A percentile compares a stretch with the other conserved stretches of the same genome.
Evolutionary conservation across 1,140 invertebrate genomes (phyloP).

Genomic region (Himalopsyche phryganea): DNA sequence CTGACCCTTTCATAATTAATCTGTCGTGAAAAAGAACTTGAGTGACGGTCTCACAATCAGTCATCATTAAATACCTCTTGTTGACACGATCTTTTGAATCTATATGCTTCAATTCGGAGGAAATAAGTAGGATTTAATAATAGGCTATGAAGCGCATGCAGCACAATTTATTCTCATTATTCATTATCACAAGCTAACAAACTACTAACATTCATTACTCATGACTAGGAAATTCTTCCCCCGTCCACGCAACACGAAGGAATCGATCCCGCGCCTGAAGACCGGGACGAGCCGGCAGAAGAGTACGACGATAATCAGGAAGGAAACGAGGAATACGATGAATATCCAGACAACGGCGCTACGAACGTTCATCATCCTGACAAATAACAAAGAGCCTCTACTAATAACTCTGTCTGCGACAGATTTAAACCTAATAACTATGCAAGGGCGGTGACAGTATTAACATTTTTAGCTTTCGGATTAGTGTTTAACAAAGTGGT

Average conservation of each 20-base stretch:
- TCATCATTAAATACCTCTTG: no score
- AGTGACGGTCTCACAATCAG: no score
- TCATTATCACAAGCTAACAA: conserved; percentile 1
- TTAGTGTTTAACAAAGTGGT: conserved; percentile 5
- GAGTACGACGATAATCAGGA: conserved; percentile 54
- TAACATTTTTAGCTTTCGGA: conserved; percentile 4
- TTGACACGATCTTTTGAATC: no score
- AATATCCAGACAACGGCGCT: conserved; percentile 54
- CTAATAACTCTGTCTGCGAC: conserved; percentile 22
- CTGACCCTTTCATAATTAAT: no score
- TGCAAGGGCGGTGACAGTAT: conserved; percentile 9
- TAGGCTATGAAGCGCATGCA: no score
- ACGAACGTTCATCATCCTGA: conserved; percentile 37
- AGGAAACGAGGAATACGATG: conserved; percentile 55
- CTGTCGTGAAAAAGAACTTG: no score
- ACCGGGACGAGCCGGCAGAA: conserved; percentile 44
- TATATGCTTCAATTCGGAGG: no score
- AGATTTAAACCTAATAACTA: conserved; percentile 26
- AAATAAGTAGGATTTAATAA: no score
- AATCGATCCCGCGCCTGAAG: conserved; percentile 41
- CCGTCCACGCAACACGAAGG: conserved; percentile 36
- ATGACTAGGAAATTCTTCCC: conserved; percentile 40
- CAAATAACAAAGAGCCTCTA: conserved; percentile 34
- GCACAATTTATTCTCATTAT: no score
- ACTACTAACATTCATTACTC: conserved; percentile 31